Conservation (phyloP, 2,113 vertebrate genomes). For the Octodon degus region DNA sequence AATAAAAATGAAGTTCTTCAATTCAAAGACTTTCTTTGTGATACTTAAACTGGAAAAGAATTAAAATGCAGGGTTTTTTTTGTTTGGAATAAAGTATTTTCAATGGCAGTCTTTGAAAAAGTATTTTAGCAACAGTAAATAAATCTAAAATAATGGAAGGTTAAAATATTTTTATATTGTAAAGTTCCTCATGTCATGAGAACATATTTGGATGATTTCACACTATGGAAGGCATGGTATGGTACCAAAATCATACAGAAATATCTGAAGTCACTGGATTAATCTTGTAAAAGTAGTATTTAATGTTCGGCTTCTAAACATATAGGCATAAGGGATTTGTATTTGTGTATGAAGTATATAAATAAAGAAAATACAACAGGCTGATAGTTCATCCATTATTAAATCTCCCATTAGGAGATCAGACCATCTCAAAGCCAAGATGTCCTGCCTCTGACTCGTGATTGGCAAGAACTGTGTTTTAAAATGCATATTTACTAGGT, state of each 20-base stretch:
- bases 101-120: background rate
- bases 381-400: background rate
- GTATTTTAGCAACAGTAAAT: background rate
- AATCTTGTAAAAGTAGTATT: background rate
- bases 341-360: too few species aligned
- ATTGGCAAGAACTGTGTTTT: background rate
- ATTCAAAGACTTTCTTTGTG: background rate
- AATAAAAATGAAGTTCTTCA: background rate
- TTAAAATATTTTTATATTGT: background rate
- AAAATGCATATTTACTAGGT: background rate
- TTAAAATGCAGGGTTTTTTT: background rate
- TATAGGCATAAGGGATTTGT: rapidly evolving
- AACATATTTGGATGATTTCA: background rate
- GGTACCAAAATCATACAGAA: background rate
- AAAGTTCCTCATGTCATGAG: background rate
- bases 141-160: background rate
- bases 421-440: background rate
- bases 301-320: background rate
- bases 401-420: background rate
- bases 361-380: background rate
- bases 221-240: background rate
- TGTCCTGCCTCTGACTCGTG: background rate
- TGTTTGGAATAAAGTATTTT: background rate
- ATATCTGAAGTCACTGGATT: background rate
- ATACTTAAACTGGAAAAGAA: background rate